These are phyloP conservation scores for Phaetusa simplex DNA, from an alignment of 2,113 vertebrate genomes.

Conservation along the genomic window DNA sequence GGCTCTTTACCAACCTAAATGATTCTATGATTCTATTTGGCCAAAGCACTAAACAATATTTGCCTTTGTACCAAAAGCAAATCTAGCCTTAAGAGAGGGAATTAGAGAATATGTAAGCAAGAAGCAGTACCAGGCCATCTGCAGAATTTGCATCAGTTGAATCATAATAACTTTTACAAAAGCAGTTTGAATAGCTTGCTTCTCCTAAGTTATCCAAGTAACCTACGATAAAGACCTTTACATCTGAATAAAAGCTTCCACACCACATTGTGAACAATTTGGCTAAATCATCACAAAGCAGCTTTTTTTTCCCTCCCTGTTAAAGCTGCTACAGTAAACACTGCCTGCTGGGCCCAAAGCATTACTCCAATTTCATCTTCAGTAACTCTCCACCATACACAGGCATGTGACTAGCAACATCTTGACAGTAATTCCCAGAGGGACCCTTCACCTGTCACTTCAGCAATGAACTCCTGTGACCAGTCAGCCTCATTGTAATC, in stretches of 20 bases:
- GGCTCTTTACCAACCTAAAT: too few relatives aligned
- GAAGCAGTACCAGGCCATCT: not conserved
- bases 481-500: conserved; percentile 92
- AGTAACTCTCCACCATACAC: not conserved
- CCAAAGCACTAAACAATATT: not conserved
- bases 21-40: not conserved
- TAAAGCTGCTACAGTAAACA: not conserved
- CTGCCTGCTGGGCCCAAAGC: not conserved
- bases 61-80: not conserved
- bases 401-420: not conserved
- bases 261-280: not conserved
- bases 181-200: not conserved
- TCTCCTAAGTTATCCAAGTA: not conserved
- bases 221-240: not conserved
- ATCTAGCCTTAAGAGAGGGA: not conserved
- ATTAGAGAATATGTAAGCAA: not conserved
- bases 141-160: not conserved
- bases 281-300: not conserved
- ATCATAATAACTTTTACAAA: not conserved
- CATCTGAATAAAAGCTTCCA: not conserved
- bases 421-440: not conserved
- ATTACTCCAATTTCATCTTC: not conserved
- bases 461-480: conserved; percentile 96
- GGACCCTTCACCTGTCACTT: conserved; percentile 84
- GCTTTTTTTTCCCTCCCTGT: not conserved